Conservation (phyloP, 1,140 invertebrate genomes). For the Drosophila prosaltans region DNA sequence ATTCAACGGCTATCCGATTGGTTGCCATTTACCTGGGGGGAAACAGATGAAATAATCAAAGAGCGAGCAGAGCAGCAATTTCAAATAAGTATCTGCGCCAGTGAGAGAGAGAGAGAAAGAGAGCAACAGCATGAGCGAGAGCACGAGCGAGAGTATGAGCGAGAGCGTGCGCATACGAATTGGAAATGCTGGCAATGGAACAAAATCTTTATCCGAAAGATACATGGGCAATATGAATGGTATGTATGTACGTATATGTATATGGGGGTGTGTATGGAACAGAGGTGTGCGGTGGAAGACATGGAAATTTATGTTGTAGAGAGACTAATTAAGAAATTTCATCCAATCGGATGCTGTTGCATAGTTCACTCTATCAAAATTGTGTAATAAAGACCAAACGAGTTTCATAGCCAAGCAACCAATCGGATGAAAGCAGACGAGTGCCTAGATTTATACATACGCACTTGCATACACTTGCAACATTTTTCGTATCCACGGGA, state of each 20-base stretch:
- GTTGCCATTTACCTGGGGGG: conserved; percentile 36
- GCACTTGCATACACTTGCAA: not conserved
- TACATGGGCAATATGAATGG: not conserved
- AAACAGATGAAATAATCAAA: conserved; percentile 72
- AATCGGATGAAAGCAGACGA: conserved; percentile 2
- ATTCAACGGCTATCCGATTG: conserved; percentile 74
- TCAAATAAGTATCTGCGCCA: conserved; percentile 9
- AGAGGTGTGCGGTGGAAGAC: not conserved
- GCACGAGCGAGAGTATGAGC: conserved; percentile 8
- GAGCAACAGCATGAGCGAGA: not conserved
- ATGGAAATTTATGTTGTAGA: conserved; percentile 8
- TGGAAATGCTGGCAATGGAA: conserved; percentile 65
- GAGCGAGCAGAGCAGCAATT: conserved; percentile 40
- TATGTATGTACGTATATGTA: conserved; percentile 1
- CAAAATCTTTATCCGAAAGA: conserved; percentile 34
- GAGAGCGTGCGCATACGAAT: conserved; percentile 72
- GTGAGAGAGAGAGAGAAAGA: conserved; percentile 18
- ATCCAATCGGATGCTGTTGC: conserved; percentile 11
- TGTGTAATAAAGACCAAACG: conserved; percentile 7
- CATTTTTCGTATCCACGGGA: not conserved
- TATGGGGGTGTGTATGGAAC: conserved; percentile 12
- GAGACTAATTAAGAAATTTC: conserved; percentile 15
- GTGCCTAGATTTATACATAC: not conserved
- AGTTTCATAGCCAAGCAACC: conserved; percentile 4
- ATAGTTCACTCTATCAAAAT: conserved; percentile 7